These are phyloP conservation scores for Glareola pratincola DNA, from an alignment of 2,113 vertebrate species.

Conservation along the genomic window DNA sequence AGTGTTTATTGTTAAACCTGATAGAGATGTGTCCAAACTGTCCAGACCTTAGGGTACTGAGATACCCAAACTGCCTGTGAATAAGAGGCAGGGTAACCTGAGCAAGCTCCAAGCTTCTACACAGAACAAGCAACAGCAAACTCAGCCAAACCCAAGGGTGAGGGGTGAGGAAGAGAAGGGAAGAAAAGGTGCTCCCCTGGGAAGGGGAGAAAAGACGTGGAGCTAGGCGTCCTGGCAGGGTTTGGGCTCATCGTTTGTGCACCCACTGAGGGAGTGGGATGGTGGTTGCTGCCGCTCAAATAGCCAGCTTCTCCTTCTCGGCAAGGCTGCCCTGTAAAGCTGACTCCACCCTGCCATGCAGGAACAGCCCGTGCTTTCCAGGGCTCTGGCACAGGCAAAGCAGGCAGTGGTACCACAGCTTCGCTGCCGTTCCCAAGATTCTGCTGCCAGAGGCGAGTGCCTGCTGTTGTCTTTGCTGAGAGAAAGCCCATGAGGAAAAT, in stretches of 20 bases:
- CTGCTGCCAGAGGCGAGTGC: neutral
- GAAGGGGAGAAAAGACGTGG: neutral
- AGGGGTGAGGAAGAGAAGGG: neutral
- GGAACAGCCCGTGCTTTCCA: neutral
- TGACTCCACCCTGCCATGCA: neutral
- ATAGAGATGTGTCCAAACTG: neutral
- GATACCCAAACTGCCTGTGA: neutral
- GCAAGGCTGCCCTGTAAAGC: neutral
- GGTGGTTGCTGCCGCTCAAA: neutral
- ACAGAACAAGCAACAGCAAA: neutral
- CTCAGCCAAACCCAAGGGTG: accelerated
- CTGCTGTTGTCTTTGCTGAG: neutral
- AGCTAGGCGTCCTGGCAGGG: neutral
- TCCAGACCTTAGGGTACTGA: neutral
- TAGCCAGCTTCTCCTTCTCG: neutral
- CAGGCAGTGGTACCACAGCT: neutral
- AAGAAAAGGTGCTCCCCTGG: neutral
- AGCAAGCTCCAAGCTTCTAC: neutral
- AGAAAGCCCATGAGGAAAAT: neutral
- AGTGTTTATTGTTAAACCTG: neutral
- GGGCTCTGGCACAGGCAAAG: neutral
- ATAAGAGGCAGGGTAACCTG: neutral
- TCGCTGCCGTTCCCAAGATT: neutral
- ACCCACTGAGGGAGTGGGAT: neutral
- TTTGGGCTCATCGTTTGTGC: neutral